Conservation (phyloP, 2,888 invertebrate genomes). For the Ophioninae sp. region DNA sequence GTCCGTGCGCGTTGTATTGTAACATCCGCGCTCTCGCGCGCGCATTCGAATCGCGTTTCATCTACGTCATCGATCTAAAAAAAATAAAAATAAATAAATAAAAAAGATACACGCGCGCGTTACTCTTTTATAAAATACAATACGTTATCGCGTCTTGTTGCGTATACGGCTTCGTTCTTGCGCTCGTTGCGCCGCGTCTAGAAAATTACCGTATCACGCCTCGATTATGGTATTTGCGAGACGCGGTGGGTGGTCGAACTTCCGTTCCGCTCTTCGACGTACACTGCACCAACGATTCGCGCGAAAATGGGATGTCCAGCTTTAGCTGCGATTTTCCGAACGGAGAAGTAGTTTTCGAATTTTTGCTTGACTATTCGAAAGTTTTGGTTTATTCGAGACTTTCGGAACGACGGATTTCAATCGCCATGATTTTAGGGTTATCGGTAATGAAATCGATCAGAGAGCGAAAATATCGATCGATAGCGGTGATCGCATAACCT, state of each 20-base stretch:
- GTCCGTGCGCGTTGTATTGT: constrained; percentile 71
- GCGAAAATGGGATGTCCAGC: neutral
- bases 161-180: neutral
- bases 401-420: neutral
- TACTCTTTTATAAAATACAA: neutral
- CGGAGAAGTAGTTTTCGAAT: neutral
- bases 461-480: neutral
- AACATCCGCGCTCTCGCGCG: constrained; percentile 68
- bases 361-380: too few relatives aligned
- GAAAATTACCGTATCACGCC: constrained; percentile 27
- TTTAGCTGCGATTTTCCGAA: neutral
- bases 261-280: constrained; percentile 15
- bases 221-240: constrained; percentile 24
- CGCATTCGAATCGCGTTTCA: constrained; percentile 65
- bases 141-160: neutral
- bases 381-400: neutral
- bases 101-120: constrained; percentile 1
- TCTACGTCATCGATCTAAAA: constrained; percentile 61
- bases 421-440: neutral
- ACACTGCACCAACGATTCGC: neutral
- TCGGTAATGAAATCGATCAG: too few relatives aligned
- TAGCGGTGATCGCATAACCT: too few relatives aligned
- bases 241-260: constrained; percentile 49
- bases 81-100: neutral
- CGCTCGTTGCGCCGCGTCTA: constrained; percentile 35